phyloP scores from a whole-genome alignment of 2,888 invertebrate species.

The Scaptodrosophila latifasciaeformis region DNA sequence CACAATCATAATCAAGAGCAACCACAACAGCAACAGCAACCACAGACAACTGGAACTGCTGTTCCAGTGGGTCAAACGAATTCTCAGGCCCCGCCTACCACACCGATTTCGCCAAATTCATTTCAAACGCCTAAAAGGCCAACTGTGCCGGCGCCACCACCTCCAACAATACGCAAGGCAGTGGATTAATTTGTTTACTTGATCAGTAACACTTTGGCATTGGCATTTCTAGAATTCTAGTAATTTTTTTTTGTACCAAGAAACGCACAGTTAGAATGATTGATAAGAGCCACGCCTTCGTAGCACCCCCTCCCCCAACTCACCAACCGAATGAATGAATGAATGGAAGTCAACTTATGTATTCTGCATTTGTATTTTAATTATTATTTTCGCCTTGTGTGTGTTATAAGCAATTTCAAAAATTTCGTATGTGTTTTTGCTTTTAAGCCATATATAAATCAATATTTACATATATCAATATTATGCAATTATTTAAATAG shows the following conservation, averaged over 20 bases:
- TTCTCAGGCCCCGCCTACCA: conserved; percentile 49
- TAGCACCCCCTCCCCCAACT: too few relatives aligned
- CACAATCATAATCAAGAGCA: conserved; percentile 3
- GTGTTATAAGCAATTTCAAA: conserved; percentile 47
- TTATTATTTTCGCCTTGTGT: conserved; percentile 59
- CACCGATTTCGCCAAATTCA: conserved; percentile 68
- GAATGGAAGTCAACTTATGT: too few relatives aligned
- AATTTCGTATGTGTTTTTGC: conserved; percentile 46
- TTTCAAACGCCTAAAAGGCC: conserved; percentile 70
- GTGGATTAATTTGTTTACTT: conserved; percentile 51
- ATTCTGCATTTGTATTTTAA: conserved; percentile 67
- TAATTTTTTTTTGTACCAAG: too few relatives aligned
- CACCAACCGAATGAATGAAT: too few relatives aligned
- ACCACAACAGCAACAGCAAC: conserved; percentile 16
- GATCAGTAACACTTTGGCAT: too few relatives aligned
- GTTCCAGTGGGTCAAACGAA: too few relatives aligned
- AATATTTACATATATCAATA: conserved; percentile 1
- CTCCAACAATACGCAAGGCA: conserved; percentile 64
- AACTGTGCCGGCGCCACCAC: conserved; percentile 71
- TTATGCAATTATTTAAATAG: conserved; percentile 31
- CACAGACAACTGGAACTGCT: conserved; percentile 23
- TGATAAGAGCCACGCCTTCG: too few relatives aligned
- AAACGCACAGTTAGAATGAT: conserved; percentile 53
- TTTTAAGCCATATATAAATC: conserved; percentile 50
- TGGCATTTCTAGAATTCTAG: too few relatives aligned